These are phyloP conservation scores for Chrysolina oricalcia DNA, from an alignment of 2,888 invertebrate genomes.

Conservation along the genomic window DNA sequence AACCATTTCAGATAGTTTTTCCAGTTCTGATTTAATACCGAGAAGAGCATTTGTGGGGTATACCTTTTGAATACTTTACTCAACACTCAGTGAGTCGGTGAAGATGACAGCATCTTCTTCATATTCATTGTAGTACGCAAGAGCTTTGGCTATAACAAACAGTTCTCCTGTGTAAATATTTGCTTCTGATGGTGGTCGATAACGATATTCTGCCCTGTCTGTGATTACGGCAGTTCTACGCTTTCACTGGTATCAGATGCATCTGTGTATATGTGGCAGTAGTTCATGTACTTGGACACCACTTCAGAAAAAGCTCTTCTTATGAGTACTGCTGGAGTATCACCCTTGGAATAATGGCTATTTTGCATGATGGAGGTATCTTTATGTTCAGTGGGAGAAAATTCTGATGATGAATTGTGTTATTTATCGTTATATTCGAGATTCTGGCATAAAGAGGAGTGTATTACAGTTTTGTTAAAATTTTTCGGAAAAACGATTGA, in stretches of 20 bases:
- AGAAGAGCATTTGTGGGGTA: not conserved
- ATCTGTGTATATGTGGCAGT: not conserved
- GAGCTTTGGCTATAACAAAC: not conserved
- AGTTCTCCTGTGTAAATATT: not conserved
- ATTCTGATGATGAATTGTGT: not conserved
- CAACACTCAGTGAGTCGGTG: slow-evolving; percentile 4
- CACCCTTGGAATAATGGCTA: not conserved
- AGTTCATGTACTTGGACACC: not conserved
- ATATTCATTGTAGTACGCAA: not conserved
- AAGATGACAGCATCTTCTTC: not conserved
- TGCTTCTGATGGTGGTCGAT: not conserved
- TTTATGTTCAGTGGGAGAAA: slow-evolving; percentile 13
- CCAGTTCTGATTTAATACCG: not conserved
- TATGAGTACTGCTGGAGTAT: slow-evolving; percentile 3
- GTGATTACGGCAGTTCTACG: not conserved
- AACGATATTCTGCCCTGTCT: not conserved
- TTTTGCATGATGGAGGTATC: slow-evolving; percentile 1
- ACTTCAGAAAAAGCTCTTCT: not conserved
- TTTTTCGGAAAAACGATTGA: not conserved
- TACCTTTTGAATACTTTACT: not conserved
- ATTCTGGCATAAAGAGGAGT: not conserved
- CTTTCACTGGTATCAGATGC: not conserved
- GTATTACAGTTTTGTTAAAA: not conserved
- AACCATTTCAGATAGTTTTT: slow-evolving; percentile 8
- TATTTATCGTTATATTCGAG: slow-evolving; percentile 1